Evolutionary conservation across 2,888 invertebrate species (phyloP), one percentile per base, ranked within the genome.

Genomic region (Sinotaia quadrata): DNA sequence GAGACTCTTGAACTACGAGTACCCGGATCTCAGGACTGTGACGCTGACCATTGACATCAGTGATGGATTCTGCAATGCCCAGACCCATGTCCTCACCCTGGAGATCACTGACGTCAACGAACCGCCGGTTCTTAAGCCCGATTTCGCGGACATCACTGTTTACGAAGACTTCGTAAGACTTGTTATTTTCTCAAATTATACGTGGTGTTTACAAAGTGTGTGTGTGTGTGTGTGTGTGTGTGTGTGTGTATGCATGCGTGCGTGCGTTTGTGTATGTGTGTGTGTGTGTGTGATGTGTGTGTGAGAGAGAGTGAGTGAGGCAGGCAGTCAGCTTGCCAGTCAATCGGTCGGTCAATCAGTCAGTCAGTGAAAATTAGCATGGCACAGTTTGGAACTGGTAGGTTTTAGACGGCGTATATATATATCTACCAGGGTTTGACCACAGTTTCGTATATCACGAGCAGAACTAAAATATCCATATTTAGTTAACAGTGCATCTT

Each of bases 101-200:
- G 24, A 59, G 21, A 61, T 72, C 21, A 59, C 62, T 4, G 69
- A 72, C 34, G 63, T 69, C 15, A 72, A 72, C 37, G 72, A 72
- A 47, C 21, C 51, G 2, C 72, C 72, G 1, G 33, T 29, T 5
- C 8, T 71, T 8, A 21, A 10, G 2, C 70, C 67, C 1, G 15
- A 7, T 31, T 3, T 24, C 10, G n/a, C 31, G 15, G 41, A 61
- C 27, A 29, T 27, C 0, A 47, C 21, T 12, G 70, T 58, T 5
- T 51, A 67, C 24, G 70, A 71, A 51, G 70, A 67, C 21, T 15
- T 44, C 41, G 70, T 71, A 37, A 52, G 70, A 62, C 15, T 27
- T 41, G n/a, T 7, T 18, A 31, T 15, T 18, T 21, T 12, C 18
- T 12, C 18, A 10, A 10, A 21, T 10, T 51, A 18, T 51, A 10